A percentile compares a stretch with the other conserved stretches of the same genome.
Conservation (phyloP, 2,888 invertebrate species). For the Orchesellides sinensis region DNA sequence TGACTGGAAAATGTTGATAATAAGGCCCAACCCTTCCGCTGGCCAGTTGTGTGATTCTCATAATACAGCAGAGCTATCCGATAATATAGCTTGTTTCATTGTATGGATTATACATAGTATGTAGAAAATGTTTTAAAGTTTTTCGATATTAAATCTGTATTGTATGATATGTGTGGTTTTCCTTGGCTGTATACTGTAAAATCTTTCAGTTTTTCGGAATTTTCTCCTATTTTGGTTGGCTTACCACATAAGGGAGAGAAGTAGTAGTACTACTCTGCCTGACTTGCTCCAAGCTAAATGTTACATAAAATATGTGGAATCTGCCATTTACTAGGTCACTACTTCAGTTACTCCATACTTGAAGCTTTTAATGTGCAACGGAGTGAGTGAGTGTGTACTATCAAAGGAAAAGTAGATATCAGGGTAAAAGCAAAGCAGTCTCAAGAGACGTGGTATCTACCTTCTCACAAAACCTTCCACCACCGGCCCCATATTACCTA, state of each 20-base stretch:
- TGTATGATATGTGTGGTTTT: neutral
- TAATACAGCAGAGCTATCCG: too few relatives aligned
- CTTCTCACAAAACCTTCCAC: neutral
- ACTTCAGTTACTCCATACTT: slow-evolving; percentile 25
- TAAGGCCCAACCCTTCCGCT: slow-evolving; percentile 10
- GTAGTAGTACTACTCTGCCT: neutral
- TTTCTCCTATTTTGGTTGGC: slow-evolving; percentile 4
- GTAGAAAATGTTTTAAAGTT: slow-evolving; percentile 26
- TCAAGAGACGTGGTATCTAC: slow-evolving; percentile 30
- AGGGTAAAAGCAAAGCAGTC: slow-evolving; percentile 39
- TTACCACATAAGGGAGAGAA: slow-evolving; percentile 26
- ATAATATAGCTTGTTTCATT: too few relatives aligned
- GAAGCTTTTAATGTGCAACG: slow-evolving; percentile 26
- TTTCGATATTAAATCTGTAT: neutral
- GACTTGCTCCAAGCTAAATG: slow-evolving; percentile 44
- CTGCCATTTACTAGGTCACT: slow-evolving; percentile 50
- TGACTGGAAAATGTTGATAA: slow-evolving; percentile 41
- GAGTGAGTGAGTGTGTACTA: neutral
- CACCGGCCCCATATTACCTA: neutral
- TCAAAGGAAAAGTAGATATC: slow-evolving; percentile 17
- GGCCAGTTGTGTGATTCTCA: too few relatives aligned
- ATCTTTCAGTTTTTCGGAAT: slow-evolving; percentile 4
- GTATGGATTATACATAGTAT: neutral
- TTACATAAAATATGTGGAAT: slow-evolving; percentile 58
- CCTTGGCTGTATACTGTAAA: neutral